Conservation (phyloP, 2,113 vertebrate species). For the Ariopsis seemanni region DNA sequence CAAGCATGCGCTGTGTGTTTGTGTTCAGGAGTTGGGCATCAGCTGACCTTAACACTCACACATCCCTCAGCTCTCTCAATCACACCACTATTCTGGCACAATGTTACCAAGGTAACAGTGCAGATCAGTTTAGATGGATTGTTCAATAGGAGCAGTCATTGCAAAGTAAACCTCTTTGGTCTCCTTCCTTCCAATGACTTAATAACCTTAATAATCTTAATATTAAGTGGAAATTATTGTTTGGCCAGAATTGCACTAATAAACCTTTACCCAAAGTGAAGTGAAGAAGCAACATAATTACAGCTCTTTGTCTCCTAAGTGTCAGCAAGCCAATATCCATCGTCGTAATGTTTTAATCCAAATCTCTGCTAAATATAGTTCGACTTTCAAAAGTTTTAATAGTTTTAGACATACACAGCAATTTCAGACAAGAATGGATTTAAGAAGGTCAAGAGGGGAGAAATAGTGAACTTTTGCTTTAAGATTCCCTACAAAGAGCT, state of each 20-base stretch:
- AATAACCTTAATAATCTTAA: slow-evolving; percentile 1
- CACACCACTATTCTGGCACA: slow-evolving; percentile 48
- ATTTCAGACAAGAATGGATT: background rate
- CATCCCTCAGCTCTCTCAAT: slow-evolving; percentile 56
- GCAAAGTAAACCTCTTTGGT: slow-evolving; percentile 7
- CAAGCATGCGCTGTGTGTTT: slow-evolving; percentile 8
- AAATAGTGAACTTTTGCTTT: slow-evolving; percentile 13
- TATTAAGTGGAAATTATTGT: slow-evolving; percentile 1
- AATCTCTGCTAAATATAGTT: background rate
- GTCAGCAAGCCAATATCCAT: background rate
- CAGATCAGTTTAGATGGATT: slow-evolving; percentile 46
- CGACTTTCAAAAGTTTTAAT: background rate
- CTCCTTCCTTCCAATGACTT: background rate
- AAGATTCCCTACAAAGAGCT: slow-evolving; percentile 30
- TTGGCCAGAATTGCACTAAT: background rate
- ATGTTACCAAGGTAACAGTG: slow-evolving; percentile 63
- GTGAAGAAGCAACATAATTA: background rate
- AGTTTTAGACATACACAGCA: background rate
- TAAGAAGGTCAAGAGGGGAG: background rate
- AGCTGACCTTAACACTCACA: slow-evolving; percentile 50
- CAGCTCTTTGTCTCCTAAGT: background rate
- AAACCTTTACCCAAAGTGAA: background rate
- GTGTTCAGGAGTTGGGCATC: slow-evolving; percentile 28
- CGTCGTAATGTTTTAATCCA: background rate
- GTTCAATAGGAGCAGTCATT: slow-evolving; percentile 10